Percentiles rank a stretch among this genome's conserved stretches.
Evolutionary conservation across 2,113 vertebrate genomes (phyloP).

Genomic region (Poecilia latipinna): DNA sequence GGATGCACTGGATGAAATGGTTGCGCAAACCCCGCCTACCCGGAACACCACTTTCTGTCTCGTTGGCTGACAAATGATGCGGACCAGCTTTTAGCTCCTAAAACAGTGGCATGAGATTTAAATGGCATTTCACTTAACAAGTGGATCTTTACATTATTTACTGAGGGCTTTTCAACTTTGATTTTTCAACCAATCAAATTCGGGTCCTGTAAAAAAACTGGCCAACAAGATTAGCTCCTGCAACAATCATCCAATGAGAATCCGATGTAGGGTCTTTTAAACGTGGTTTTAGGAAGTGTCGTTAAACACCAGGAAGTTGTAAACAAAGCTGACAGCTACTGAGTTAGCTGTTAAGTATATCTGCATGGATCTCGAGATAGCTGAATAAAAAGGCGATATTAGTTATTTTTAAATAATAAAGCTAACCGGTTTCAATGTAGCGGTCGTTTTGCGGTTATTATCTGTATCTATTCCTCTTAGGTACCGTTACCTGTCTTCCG

Average conservation of each 20-base stretch:
- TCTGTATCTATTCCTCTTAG: slow-evolving; percentile 1
- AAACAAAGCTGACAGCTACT: slow-evolving; percentile 77
- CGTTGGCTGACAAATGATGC: too few relatives aligned
- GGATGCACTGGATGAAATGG: too few relatives aligned
- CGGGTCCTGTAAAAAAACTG: background rate
- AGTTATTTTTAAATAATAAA: background rate
- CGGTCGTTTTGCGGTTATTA: background rate
- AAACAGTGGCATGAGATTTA: too few relatives aligned
- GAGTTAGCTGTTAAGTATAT: slow-evolving; percentile 52
- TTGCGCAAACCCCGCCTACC: too few relatives aligned
- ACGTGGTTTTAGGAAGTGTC: slow-evolving; percentile 81
- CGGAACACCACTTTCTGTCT: too few relatives aligned
- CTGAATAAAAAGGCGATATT: slow-evolving; percentile 21
- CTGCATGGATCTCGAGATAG: slow-evolving; percentile 22
- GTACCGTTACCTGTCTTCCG: slow-evolving; percentile 48
- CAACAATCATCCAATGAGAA: slow-evolving; percentile 67
- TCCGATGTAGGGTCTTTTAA: slow-evolving; percentile 69
- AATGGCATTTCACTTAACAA: slow-evolving; percentile 19
- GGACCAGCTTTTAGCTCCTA: too few relatives aligned
- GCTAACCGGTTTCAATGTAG: rapidly evolving
- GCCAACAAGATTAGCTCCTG: slow-evolving; percentile 53
- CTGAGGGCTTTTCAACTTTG: background rate
- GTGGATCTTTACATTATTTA: slow-evolving; percentile 8
- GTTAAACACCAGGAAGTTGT: slow-evolving; percentile 74
- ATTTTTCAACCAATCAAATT: slow-evolving; percentile 47